Base-by-base conservation (phyloP, 1,140 invertebrate genomes). In the roundworm (Caenorhabditis elegans) region DNA sequence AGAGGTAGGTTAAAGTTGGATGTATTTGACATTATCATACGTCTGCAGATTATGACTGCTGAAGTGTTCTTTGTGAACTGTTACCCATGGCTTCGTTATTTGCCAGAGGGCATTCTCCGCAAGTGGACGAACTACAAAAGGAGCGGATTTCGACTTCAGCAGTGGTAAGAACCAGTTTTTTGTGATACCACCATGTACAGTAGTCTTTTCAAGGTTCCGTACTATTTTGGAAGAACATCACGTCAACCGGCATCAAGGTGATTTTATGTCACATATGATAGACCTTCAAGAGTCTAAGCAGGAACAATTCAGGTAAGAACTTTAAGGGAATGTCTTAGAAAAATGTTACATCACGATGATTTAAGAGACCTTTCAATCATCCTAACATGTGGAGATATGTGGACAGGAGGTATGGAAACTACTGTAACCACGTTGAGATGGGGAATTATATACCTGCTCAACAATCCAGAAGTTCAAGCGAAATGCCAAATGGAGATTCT, bases 331-430 rank as follows among this genome's bases (percentile, higher is more conserved):
- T 31, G 11, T 78, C 11, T 83, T 26, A 43, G 78, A 34, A 46
- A 15, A 17, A 17, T 19, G 10, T 5, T 15, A 19, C 24, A 8
- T 78, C 78, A 34, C 11, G 15, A 8, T 75, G 3, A 22, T 82
- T 84, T 47, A 22, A 84, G 83, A 43, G 47, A 83, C 26, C 43
- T 82, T 2, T 85, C 83, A 28, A 76, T 84, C 17, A 82, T 76
- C 24, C 48, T 86, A 39, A 85, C 60, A 22, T 26, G 88, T 22
- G 76, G 89, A 26, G 89, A 90, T 47, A 80, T 90, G 10, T 89
- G 90, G 80, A 86, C 86, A 10, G 91, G 90, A 1, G 91, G 91
- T 22, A 90, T 89, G 82, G 91, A 91, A 78, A 91, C 90, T 24
- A 90, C 90, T 19, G 84, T 90, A 3, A 89, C 86, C 48, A 90